phyloP scores from a whole-genome alignment of 2,888 invertebrate species.

The Drosophila nigritarsus region DNA sequence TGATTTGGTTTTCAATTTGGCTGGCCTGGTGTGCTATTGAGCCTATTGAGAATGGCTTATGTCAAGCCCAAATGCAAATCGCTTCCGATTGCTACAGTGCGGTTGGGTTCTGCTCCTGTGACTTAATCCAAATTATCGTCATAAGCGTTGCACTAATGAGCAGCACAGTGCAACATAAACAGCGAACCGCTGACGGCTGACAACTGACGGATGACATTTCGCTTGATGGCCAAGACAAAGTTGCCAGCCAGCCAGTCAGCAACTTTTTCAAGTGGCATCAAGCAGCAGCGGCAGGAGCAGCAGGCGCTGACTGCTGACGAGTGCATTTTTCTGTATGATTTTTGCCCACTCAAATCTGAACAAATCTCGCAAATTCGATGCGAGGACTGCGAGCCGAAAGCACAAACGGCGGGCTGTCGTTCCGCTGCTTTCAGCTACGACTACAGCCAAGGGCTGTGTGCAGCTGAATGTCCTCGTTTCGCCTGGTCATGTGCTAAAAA shows the following conservation, averaged over 20 bases:
- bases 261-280: conserved; percentile 38
- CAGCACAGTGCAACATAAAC: conserved; percentile 58
- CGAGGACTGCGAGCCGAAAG: background rate
- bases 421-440: conserved; percentile 26
- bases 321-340: conserved; percentile 69
- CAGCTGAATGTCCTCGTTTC: conserved; percentile 64
- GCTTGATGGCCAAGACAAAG: conserved; percentile 47
- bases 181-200: conserved; percentile 45
- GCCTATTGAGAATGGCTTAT: conserved; percentile 10
- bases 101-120: conserved; percentile 5
- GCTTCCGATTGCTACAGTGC: conserved; percentile 18
- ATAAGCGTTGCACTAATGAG: conserved; percentile 73
- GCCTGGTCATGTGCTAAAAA: conserved; percentile 35
- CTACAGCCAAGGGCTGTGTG: conserved; percentile 39
- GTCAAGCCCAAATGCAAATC: conserved; percentile 33
- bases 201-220: conserved; percentile 38
- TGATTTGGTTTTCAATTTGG: conserved; percentile 16
- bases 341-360: conserved; percentile 18
- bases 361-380: conserved; percentile 35
- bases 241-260: conserved; percentile 39
- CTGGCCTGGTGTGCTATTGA: conserved; percentile 1
- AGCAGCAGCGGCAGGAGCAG: background rate
- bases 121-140: conserved; percentile 69
- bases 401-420: background rate
- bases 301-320: conserved; percentile 67